Evolutionary conservation across 2,888 invertebrate genomes (phyloP).

Genomic region (Masnerella sp.): DNA sequence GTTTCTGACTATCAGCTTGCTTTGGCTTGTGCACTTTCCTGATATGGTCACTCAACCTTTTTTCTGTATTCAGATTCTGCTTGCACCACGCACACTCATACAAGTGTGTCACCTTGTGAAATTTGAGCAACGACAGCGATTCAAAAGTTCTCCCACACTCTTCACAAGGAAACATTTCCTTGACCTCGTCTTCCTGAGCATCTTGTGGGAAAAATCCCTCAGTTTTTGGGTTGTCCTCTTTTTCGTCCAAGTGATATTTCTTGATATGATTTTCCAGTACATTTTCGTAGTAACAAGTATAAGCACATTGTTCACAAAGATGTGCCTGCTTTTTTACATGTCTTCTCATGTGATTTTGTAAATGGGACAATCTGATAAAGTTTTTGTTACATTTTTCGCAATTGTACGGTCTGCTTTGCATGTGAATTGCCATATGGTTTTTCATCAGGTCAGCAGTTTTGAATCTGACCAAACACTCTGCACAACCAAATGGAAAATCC

Average conservation of each 20-base stretch:
- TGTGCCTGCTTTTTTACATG: slow-evolving; percentile 15
- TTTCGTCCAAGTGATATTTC: slow-evolving; percentile 16
- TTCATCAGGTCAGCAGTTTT: slow-evolving; percentile 5
- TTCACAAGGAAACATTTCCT: slow-evolving; percentile 26
- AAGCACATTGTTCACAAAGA: slow-evolving; percentile 44
- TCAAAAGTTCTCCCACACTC: slow-evolving; percentile 22
- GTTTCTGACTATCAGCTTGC: too few species aligned
- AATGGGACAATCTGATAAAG: not conserved
- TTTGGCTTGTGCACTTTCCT: slow-evolving; percentile 18
- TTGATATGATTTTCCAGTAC: slow-evolving; percentile 39
- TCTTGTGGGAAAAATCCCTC: slow-evolving; percentile 31
- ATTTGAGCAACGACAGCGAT: slow-evolving; percentile 8
- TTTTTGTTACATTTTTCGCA: slow-evolving; percentile 12
- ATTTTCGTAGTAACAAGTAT: slow-evolving; percentile 18
- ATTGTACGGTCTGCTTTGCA: not conserved
- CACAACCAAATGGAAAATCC: slow-evolving; percentile 12
- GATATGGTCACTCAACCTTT: slow-evolving; percentile 15
- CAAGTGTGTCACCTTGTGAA: slow-evolving; percentile 27
- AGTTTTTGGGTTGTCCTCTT: not conserved
- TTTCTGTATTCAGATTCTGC: slow-evolving; percentile 27
- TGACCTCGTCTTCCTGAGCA: slow-evolving; percentile 29
- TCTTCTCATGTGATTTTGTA: slow-evolving; percentile 3
- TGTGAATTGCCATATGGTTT: slow-evolving; percentile 10
- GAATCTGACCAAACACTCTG: slow-evolving; percentile 8
- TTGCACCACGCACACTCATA: slow-evolving; percentile 31